These are phyloP conservation scores for Conchocele bisecta DNA, from an alignment of 2,888 invertebrate genomes.

Conservation along the genomic window DNA sequence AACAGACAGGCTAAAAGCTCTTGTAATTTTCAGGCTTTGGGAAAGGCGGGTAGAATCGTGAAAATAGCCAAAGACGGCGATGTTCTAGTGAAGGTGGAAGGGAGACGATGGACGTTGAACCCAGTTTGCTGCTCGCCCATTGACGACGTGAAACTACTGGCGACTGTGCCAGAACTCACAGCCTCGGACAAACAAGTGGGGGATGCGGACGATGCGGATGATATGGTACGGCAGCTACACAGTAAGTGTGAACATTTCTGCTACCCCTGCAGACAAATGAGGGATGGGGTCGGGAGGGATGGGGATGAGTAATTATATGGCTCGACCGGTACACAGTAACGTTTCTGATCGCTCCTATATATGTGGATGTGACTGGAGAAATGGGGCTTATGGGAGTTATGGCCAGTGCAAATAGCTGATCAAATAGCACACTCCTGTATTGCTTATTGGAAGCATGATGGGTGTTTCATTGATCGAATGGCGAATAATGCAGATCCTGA, in stretches of 20 bases:
- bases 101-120: conserved; percentile 61
- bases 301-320: background rate
- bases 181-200: conserved; percentile 40
- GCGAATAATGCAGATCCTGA: no score
- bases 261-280: background rate
- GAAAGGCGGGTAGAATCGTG: conserved; percentile 56
- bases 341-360: no score
- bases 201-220: conserved; percentile 27
- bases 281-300: background rate
- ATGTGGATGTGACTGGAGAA: no score
- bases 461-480: no score
- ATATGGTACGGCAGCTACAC: conserved; percentile 39
- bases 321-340: background rate
- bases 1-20: no score
- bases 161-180: conserved; percentile 35
- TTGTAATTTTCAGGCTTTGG: conserved; percentile 63
- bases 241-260: no score
- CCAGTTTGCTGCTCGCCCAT: conserved; percentile 59
- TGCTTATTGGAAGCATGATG: no score
- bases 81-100: conserved; percentile 59
- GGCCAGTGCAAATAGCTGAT: no score
- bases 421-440: no score
- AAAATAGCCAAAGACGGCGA: conserved; percentile 65
- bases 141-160: conserved; percentile 28
- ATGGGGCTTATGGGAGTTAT: no score